phyloP scores from a whole-genome alignment of 2,113 vertebrate species.

The Athene noctua region DNA sequence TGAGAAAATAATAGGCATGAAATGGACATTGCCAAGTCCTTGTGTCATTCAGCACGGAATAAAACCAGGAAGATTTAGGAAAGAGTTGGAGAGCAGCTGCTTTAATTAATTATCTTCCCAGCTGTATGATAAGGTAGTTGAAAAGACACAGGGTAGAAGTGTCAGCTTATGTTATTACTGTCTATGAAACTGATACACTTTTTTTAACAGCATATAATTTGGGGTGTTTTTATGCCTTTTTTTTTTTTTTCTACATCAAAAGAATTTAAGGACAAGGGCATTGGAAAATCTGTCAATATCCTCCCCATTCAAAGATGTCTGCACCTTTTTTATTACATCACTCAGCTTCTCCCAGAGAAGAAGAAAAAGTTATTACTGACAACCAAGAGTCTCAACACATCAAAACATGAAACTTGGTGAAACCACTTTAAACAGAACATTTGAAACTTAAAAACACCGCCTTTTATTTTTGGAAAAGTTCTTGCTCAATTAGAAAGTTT shows the following conservation, averaged over 20 bases:
- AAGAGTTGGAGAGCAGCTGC: neutral
- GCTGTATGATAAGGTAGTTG: neutral
- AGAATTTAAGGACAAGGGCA: neutral
- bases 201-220: neutral
- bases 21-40: neutral
- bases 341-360: neutral
- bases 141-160: neutral
- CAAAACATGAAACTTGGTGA: neutral
- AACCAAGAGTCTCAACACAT: neutral
- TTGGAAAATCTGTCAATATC: neutral
- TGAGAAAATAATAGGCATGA: neutral
- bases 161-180: neutral
- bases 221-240: neutral
- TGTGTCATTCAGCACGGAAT: neutral
- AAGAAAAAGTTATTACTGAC: neutral
- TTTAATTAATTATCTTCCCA: neutral
- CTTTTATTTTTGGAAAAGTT: neutral
- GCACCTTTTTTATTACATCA: neutral
- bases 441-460: neutral
- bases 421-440: neutral
- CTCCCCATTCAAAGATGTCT: neutral
- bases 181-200: neutral
- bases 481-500: neutral
- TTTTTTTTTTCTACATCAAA: neutral
- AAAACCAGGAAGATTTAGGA: neutral